These are phyloP conservation scores for Mesembrinibis cayennensis DNA, from an alignment of 2,113 vertebrate species.

Conservation along the genomic window DNA sequence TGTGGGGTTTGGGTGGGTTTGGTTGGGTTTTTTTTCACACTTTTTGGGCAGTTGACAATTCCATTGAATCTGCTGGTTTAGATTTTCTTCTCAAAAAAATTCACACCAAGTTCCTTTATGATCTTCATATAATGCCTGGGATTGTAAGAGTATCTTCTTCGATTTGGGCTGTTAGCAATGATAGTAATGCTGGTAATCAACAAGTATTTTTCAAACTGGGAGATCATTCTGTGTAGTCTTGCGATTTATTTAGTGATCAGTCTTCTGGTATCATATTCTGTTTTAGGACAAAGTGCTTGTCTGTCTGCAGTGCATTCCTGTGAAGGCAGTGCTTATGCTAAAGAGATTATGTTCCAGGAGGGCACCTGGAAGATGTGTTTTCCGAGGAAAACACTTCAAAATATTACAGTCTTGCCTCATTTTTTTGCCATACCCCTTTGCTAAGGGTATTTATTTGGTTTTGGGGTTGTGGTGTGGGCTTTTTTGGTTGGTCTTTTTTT, in stretches of 20 bases:
- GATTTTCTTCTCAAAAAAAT: background rate
- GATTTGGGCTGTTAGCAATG: background rate
- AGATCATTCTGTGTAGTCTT: background rate
- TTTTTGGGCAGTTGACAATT: background rate
- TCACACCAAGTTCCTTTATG: background rate
- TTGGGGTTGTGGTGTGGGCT: background rate
- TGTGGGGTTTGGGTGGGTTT: background rate
- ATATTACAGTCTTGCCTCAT: background rate
- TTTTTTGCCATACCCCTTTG: background rate
- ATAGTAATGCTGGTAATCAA: background rate
- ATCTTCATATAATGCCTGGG: background rate
- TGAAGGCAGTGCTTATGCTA: background rate
- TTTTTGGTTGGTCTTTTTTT: background rate
- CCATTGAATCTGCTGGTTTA: background rate
- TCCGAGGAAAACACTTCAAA: background rate
- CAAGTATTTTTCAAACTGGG: background rate
- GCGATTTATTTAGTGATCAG: background rate
- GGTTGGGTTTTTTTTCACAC: too few relatives aligned
- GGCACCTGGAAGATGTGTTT: background rate
- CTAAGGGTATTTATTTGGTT: background rate
- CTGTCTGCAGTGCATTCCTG: accelerated
- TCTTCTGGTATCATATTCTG: background rate
- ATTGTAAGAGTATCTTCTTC: background rate
- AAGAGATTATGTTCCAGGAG: background rate
- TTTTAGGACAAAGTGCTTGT: background rate